These are phyloP conservation scores for Phortica magna DNA, from an alignment of 2,888 invertebrate species.

Conservation along the genomic window DNA sequence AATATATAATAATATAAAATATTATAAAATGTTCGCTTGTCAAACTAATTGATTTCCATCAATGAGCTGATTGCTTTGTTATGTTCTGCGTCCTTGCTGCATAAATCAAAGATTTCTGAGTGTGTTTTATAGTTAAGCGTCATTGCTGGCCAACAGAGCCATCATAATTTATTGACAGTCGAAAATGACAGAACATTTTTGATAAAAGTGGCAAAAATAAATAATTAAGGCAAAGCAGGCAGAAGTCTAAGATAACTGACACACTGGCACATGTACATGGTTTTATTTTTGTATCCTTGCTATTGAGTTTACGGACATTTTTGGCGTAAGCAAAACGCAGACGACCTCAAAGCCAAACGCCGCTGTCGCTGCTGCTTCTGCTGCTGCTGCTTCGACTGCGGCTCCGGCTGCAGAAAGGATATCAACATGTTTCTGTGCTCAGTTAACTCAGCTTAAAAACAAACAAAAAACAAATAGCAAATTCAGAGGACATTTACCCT, in stretches of 20 bases:
- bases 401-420: not conserved
- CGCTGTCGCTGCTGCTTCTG: constrained; percentile 40
- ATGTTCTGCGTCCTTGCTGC: too few species aligned
- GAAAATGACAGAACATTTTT: too few species aligned
- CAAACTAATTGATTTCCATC: too few species aligned
- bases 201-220: not conserved
- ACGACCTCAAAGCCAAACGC: constrained; percentile 40
- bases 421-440: not conserved
- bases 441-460: not conserved
- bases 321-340: constrained; percentile 21
- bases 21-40: too few species aligned
- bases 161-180: too few species aligned
- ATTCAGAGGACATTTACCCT: constrained; percentile 38
- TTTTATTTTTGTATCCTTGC: constrained; percentile 16
- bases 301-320: constrained; percentile 19
- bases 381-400: not conserved
- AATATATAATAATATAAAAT: too few species aligned
- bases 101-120: too few species aligned
- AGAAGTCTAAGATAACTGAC: not conserved
- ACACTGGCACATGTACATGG: constrained; percentile 24
- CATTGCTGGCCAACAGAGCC: too few species aligned
- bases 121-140: too few species aligned
- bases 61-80: too few species aligned
- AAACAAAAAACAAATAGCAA: not conserved
- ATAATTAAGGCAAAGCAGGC: not conserved